phyloP scores from a whole-genome alignment of 1,140 invertebrate genomes.

The Drosophila santomea region DNA sequence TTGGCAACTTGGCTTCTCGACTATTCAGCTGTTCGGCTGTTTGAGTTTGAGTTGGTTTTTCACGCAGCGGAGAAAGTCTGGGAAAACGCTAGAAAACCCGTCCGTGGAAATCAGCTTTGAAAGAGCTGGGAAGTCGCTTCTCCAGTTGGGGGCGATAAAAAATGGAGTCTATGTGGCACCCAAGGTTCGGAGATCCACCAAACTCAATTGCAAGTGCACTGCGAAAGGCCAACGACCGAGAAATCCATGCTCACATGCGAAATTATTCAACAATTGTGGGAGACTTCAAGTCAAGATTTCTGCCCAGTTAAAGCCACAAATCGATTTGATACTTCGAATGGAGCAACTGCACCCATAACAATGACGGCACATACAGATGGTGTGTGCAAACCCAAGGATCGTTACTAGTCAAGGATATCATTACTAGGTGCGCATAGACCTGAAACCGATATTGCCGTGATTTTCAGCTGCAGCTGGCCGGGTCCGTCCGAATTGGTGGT shows the following conservation, averaged over 20 bases:
- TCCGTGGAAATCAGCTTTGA: constrained; percentile 54
- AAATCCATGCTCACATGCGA: neutral
- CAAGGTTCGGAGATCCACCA: constrained; percentile 20
- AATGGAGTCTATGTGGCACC: constrained; percentile 26
- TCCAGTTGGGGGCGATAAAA: constrained; percentile 27
- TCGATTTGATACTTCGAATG: no score
- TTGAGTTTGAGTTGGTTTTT: neutral
- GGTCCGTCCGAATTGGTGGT: constrained; percentile 15
- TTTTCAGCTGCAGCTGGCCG: constrained; percentile 33
- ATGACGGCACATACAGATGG: no score
- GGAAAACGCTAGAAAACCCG: constrained; percentile 59
- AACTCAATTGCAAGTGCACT: neutral
- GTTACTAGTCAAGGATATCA: no score
- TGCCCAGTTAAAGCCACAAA: neutral
- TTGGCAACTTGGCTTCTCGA: neutral
- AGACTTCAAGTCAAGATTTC: neutral
- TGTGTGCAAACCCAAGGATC: no score
- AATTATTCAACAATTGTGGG: constrained; percentile 5
- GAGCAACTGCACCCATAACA: no score
- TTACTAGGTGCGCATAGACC: neutral
- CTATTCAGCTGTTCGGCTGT: neutral
- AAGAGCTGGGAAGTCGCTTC: constrained; percentile 24
- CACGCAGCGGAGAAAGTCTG: constrained; percentile 66
- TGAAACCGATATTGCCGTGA: neutral
- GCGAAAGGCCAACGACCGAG: constrained; percentile 18